phyloP scores from a whole-genome alignment of 2,888 invertebrate species.

The Caradrina kadenii region DNA sequence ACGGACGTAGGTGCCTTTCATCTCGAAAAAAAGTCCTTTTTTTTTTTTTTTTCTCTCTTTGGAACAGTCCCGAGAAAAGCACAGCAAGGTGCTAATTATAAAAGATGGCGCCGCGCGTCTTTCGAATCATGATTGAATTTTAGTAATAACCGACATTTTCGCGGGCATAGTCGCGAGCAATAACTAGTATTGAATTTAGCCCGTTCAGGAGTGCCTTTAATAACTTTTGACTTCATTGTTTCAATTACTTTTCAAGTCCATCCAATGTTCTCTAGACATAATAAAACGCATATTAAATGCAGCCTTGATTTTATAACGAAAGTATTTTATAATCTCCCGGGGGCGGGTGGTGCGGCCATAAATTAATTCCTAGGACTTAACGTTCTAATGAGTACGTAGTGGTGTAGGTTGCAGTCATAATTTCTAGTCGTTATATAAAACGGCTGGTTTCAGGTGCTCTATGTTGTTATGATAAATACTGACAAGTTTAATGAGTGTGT shows the following conservation, averaged over 20 bases:
- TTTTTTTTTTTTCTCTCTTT: no score
- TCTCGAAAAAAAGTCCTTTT: no score
- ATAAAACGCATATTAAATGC: conserved; percentile 33
- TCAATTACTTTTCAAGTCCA: neutral
- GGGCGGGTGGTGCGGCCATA: conserved; percentile 31
- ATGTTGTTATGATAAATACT: neutral
- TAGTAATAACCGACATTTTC: no score
- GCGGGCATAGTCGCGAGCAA: no score
- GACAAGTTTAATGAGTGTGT: no score
- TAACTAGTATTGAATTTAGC: no score
- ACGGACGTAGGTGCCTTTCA: no score
- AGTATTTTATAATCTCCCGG: conserved; percentile 49
- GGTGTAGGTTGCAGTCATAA: conserved; percentile 48
- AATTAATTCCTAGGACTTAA: conserved; percentile 46
- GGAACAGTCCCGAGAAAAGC: no score
- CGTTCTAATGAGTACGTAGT: conserved; percentile 52
- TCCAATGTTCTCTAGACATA: conserved; percentile 2
- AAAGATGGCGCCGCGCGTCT: no score
- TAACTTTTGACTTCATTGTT: neutral
- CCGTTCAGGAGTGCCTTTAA: no score
- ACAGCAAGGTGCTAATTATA: no score
- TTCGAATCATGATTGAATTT: no score
- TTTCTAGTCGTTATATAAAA: conserved; percentile 43
- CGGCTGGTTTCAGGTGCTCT: conserved; percentile 23
- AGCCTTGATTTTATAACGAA: conserved; percentile 40